phyloP scores from a whole-genome alignment of 2,113 vertebrate species.

The Pao palembangensis region DNA sequence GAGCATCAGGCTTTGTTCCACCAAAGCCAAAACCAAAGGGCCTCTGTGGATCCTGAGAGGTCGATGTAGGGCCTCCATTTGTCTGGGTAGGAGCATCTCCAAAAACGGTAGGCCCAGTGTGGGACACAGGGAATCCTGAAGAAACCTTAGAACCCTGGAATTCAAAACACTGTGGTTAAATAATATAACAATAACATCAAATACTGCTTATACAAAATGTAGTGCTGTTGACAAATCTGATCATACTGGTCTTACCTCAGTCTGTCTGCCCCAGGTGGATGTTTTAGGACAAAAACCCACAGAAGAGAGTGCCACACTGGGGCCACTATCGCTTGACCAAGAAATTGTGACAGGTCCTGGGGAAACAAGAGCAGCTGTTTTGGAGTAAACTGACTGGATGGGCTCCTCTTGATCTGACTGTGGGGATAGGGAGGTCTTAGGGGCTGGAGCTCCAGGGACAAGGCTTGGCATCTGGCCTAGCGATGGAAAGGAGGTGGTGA shows the following conservation, averaged over 20 bases:
- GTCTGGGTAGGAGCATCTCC: constrained; percentile 82
- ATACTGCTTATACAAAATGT: not conserved
- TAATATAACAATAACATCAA: not conserved
- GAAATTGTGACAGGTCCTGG: constrained; percentile 81
- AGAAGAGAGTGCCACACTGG: constrained; percentile 71
- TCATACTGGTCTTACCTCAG: constrained; percentile 82
- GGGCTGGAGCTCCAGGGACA: constrained; percentile 75
- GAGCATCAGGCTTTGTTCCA: constrained; percentile 74
- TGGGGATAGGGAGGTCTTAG: constrained; percentile 72
- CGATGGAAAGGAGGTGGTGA: constrained; percentile 82
- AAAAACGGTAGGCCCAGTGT: constrained; percentile 78
- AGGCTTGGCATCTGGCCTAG: constrained; percentile 81
- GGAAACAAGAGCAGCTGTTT: constrained; percentile 76
- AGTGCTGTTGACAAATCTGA: not conserved
- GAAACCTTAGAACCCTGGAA: constrained; percentile 82
- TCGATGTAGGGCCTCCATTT: constrained; percentile 79
- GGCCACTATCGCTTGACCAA: constrained; percentile 73
- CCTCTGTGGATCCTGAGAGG: constrained; percentile 78
- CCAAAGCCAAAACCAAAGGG: constrained; percentile 86
- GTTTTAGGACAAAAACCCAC: constrained; percentile 78
- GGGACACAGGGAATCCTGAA: constrained; percentile 78
- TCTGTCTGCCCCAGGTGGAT: constrained; percentile 73
- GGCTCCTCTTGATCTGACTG: constrained; percentile 79
- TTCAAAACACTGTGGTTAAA: constrained; percentile 13
- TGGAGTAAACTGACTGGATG: constrained; percentile 71